A percentile compares a stretch with the other conserved stretches of the same genome.
phyloP scores from a whole-genome alignment of 2,888 invertebrate species.

The Pycnomerus fuliginosus region DNA sequence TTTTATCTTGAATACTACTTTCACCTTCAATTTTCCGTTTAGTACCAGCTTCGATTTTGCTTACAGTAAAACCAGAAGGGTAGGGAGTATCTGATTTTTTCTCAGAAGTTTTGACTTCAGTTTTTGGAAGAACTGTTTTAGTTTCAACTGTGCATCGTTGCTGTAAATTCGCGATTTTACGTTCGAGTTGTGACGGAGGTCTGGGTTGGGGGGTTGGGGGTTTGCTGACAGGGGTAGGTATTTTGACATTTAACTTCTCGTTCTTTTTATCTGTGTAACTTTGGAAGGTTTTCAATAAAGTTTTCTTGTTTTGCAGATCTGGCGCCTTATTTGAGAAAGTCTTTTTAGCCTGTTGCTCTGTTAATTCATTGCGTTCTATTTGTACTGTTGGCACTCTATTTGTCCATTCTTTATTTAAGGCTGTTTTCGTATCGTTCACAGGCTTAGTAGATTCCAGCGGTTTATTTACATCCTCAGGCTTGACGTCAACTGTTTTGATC shows the following conservation, averaged over 20 bases:
- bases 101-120: slow-evolving; percentile 22
- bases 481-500: too few relatives aligned
- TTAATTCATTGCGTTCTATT: slow-evolving; percentile 37
- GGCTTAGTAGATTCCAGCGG: too few relatives aligned
- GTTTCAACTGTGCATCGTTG: slow-evolving; percentile 45
- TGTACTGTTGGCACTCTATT: slow-evolving; percentile 36
- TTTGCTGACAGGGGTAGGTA: too few relatives aligned
- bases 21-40: slow-evolving; percentile 46
- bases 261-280: slow-evolving; percentile 38
- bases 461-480: too few relatives aligned
- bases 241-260: slow-evolving; percentile 20
- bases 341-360: slow-evolving; percentile 40
- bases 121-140: slow-evolving; percentile 26
- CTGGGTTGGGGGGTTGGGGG: not conserved
- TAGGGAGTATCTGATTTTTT: slow-evolving; percentile 33
- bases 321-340: too few relatives aligned
- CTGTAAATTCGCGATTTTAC: slow-evolving; percentile 45
- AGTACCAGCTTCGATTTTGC: slow-evolving; percentile 49
- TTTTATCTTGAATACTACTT: slow-evolving; percentile 38
- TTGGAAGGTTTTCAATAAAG: slow-evolving; percentile 44
- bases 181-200: slow-evolving; percentile 19
- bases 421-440: not conserved
- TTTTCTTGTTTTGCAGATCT: too few relatives aligned
- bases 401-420: slow-evolving; percentile 6
- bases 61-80: slow-evolving; percentile 50